phyloP scores from a whole-genome alignment of 2,888 invertebrate species.

The Myopa tessellatipennis region DNA sequence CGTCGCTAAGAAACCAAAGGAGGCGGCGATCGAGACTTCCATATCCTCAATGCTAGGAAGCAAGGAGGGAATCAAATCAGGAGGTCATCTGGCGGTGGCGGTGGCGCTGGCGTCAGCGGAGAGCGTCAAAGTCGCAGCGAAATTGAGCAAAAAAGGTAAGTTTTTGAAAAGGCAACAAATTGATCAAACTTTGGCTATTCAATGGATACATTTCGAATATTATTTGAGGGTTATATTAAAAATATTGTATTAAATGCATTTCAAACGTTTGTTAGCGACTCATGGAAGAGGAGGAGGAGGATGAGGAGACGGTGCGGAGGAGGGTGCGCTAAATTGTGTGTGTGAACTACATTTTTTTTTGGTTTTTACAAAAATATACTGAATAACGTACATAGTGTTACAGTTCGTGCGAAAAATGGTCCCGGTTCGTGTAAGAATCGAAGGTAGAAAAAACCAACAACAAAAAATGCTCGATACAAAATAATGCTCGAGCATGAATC shows the following conservation, averaged over 20 bases:
- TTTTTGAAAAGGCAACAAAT: constrained; percentile 6
- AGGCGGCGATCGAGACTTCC: constrained; percentile 42
- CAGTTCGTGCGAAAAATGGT: background rate
- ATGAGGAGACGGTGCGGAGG: too few species aligned
- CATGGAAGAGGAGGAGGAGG: too few species aligned
- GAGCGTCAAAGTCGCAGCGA: constrained; percentile 46
- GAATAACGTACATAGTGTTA: background rate
- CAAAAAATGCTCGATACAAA: background rate
- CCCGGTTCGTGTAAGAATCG: background rate
- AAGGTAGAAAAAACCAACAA: background rate
- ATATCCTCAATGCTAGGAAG: constrained; percentile 48
- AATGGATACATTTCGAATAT: too few species aligned
- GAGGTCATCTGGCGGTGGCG: background rate
- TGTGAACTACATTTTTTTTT: too few species aligned
- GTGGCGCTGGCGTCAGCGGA: background rate
- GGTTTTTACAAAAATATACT: background rate
- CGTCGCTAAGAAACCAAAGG: constrained; percentile 69
- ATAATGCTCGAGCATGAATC: constrained; percentile 16
- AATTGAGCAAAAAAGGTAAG: constrained; percentile 55
- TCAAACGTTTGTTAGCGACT: too few species aligned
- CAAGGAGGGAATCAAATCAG: constrained; percentile 39
- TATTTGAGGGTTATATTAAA: too few species aligned
- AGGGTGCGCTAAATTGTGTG: too few species aligned
- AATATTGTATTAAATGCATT: too few species aligned
- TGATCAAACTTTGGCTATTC: too few species aligned